A percentile compares a stretch with the other conserved stretches of the same genome.
phyloP scores from a whole-genome alignment of 1,140 invertebrate genomes.

The Trichogramma pretiosum region DNA sequence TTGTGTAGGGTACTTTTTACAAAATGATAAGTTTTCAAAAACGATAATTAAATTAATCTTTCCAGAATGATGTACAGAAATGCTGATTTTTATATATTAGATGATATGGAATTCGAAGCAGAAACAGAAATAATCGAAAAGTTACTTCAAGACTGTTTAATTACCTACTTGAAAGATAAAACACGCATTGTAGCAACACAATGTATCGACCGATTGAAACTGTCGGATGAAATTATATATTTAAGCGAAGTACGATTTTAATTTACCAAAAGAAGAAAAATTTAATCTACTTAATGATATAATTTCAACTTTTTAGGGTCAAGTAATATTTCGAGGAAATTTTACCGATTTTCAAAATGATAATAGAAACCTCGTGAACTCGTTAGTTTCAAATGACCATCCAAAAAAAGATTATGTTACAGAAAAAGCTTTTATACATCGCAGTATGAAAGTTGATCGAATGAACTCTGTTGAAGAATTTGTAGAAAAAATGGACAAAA shows the following conservation, averaged over 20 bases:
- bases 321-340: slow-evolving; percentile 37
- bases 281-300: background rate
- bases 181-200: slow-evolving; percentile 70
- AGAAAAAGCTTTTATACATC: background rate
- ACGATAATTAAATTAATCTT: no score
- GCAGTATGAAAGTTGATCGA: no score
- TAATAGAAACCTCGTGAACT: background rate
- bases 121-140: slow-evolving; percentile 66
- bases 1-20: background rate
- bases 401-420: background rate
- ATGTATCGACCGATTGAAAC: slow-evolving; percentile 67
- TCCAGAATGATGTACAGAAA: slow-evolving; percentile 66
- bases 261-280: no score
- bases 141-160: slow-evolving; percentile 60
- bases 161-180: slow-evolving; percentile 57
- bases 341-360: slow-evolving; percentile 21
- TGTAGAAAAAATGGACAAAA: slow-evolving; percentile 14
- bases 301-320: slow-evolving; percentile 20
- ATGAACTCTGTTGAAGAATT: background rate
- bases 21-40: background rate
- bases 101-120: slow-evolving; percentile 68
- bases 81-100: slow-evolving; percentile 71
- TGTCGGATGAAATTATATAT: slow-evolving; percentile 55
- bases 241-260: slow-evolving; percentile 52
- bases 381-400: background rate